Percentiles rank a stretch among this genome's conserved stretches.
Evolutionary conservation across 2,888 invertebrate species (phyloP).

Genomic region (Vesta saturnalis): DNA sequence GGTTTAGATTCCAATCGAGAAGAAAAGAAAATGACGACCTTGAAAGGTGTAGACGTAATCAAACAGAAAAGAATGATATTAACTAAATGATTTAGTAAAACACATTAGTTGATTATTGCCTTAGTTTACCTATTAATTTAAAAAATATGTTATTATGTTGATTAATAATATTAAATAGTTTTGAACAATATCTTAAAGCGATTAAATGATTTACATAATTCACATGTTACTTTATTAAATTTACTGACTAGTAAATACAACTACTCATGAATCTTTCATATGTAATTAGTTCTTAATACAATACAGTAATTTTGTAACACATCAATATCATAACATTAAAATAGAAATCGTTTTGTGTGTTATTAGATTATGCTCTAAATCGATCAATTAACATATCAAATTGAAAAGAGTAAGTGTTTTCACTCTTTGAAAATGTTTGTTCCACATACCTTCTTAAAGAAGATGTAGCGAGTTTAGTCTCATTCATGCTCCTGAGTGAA

Average conservation of each 20-base stretch:
- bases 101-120: too few species aligned
- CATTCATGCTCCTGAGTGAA: slow-evolving; percentile 46
- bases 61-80: too few species aligned
- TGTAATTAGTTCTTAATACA: not conserved
- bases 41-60: too few species aligned
- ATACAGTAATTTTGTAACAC: not conserved
- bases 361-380: not conserved
- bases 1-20: too few species aligned
- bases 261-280: slow-evolving; percentile 1
- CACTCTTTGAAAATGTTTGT: slow-evolving; percentile 42
- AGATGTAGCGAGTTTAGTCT: slow-evolving; percentile 48
- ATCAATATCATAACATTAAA: not conserved
- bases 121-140: too few species aligned
- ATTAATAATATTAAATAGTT: not conserved
- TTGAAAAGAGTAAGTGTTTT: slow-evolving; percentile 41
- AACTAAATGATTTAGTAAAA: too few species aligned
- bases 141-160: too few species aligned
- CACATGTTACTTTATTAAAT: not conserved
- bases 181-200: slow-evolving; percentile 1
- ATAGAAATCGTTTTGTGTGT: not conserved
- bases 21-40: too few species aligned
- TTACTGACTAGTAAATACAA: not conserved
- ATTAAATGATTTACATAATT: not conserved
- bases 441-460: slow-evolving; percentile 49
- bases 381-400: slow-evolving; percentile 11